Percentiles rank a stretch among this genome's conserved stretches.
Conservation (phyloP, 2,113 vertebrate species). For the Vidua chalybeata region DNA sequence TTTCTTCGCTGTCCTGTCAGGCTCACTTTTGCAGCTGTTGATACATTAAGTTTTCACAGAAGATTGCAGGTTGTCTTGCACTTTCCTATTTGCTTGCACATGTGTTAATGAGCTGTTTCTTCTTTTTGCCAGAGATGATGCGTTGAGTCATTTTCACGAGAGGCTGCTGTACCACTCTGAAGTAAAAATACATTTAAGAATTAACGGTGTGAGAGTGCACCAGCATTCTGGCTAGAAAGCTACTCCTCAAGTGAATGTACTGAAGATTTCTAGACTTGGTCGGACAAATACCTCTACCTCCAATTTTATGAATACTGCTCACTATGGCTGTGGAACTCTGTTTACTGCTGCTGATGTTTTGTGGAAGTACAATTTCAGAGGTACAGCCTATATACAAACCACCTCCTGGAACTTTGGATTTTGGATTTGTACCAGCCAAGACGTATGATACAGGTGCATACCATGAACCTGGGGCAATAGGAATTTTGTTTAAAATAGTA, state of each 20-base stretch:
- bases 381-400: slow-evolving; percentile 59
- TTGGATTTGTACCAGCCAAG: slow-evolving; percentile 83
- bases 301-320: slow-evolving; percentile 58
- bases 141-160: neutral
- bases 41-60: neutral
- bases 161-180: neutral
- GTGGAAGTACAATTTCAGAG: slow-evolving; percentile 68
- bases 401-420: slow-evolving; percentile 77
- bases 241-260: neutral
- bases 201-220: slow-evolving; percentile 11
- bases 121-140: slow-evolving; percentile 65
- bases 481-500: slow-evolving; percentile 86
- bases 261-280: slow-evolving; percentile 25
- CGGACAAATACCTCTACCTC: slow-evolving; percentile 26
- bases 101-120: slow-evolving; percentile 36
- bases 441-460: slow-evolving; percentile 86
- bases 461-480: slow-evolving; percentile 84
- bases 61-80: neutral
- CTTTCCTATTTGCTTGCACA: neutral
- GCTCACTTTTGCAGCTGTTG: neutral
- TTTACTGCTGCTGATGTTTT: slow-evolving; percentile 75
- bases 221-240: slow-evolving; percentile 17
- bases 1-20: neutral
- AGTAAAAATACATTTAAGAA: neutral
- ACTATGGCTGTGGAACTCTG: slow-evolving; percentile 73